These are phyloP conservation scores for Larimichthys crocea DNA, from an alignment of 2,113 vertebrate species.

Conservation along the genomic window DNA sequence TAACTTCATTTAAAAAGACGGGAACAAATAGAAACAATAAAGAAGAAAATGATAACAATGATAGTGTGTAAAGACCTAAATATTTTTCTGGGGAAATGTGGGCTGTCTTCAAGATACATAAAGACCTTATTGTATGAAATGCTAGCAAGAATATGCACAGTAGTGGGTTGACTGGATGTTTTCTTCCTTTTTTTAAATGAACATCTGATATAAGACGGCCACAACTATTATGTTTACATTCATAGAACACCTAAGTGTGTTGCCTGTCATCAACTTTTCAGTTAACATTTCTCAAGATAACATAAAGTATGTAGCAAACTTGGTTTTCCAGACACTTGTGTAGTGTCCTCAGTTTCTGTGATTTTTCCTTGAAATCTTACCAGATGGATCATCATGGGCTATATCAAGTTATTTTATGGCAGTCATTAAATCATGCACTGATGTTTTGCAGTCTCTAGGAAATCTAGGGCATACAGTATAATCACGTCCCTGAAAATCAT, in stretches of 20 bases:
- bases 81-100: constrained; percentile 30
- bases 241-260: background rate
- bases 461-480: background rate
- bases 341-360: background rate
- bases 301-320: background rate
- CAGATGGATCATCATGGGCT: constrained; percentile 5
- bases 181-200: background rate
- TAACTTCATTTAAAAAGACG: constrained; percentile 57
- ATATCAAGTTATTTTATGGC: background rate
- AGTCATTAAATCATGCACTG: background rate
- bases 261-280: background rate
- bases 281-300: background rate
- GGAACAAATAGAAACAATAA: constrained; percentile 51
- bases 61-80: constrained; percentile 21
- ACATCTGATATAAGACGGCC: background rate
- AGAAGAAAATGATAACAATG: constrained; percentile 26
- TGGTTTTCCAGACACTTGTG: background rate
- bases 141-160: background rate
- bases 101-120: constrained; percentile 54
- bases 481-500: background rate
- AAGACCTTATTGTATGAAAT: background rate
- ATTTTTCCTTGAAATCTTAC: background rate
- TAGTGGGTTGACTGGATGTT: background rate
- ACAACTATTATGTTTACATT: constrained; percentile 1
- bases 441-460: constrained; percentile 13